Percentiles rank a stretch among this genome's conserved stretches.
phyloP scores from a whole-genome alignment of 2,797 vertebrate species.

The Pseudochromis fuscus region DNA sequence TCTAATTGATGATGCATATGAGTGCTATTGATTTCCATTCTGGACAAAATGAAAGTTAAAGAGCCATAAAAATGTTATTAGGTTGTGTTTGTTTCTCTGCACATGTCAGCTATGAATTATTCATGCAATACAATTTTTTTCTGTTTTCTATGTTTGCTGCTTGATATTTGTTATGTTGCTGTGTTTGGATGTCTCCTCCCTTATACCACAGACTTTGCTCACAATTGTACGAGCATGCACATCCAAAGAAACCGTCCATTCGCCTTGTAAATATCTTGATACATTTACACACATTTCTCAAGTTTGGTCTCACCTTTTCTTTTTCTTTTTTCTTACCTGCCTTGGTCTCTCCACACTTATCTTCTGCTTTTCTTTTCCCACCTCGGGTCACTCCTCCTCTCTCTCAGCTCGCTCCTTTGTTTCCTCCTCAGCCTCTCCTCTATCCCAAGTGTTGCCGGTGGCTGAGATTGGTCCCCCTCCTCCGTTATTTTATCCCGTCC shows the following conservation, averaged over 20 bases:
- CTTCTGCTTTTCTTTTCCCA: conserved; percentile 18
- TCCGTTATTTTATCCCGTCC: conserved; percentile 46
- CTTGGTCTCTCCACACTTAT: conserved; percentile 13
- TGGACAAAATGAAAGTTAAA: conserved; percentile 6
- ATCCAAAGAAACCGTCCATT: conserved; percentile 5
- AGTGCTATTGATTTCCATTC: conserved; percentile 13
- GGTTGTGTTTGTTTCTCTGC: conserved; percentile 14
- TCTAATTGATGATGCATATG: conserved; percentile 16
- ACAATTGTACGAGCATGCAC: neutral
- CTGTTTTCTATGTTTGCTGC: neutral
- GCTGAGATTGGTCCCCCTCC: conserved; percentile 32
- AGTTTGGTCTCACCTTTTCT: conserved; percentile 14
- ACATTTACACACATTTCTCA: neutral
- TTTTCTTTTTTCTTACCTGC: conserved; percentile 74
- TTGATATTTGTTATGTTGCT: neutral
- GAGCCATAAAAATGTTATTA: neutral
- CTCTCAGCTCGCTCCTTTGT: conserved; percentile 59
- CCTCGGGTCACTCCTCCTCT: conserved; percentile 55
- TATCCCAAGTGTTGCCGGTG: conserved; percentile 39
- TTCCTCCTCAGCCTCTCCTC: conserved; percentile 35
- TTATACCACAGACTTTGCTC: neutral
- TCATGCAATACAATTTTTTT: neutral
- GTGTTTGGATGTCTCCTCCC: neutral
- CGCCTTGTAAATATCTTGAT: neutral
- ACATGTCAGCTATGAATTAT: conserved; percentile 19